These are phyloP conservation scores for Datnioides undecimradiatus DNA, from an alignment of 2,113 vertebrate species.

Conservation along the genomic window DNA sequence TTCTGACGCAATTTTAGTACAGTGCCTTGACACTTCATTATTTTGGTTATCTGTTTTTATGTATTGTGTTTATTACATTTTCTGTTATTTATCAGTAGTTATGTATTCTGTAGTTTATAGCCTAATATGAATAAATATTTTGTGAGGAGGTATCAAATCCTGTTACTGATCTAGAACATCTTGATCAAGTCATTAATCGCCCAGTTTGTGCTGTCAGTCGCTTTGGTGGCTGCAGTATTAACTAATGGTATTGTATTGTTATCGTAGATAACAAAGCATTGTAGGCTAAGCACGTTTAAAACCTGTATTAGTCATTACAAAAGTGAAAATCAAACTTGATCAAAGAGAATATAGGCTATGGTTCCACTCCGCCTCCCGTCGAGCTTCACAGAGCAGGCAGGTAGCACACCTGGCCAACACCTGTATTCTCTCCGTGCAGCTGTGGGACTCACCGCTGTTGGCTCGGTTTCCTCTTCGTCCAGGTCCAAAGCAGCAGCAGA, in stretches of 20 bases:
- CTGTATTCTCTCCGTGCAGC: constrained; percentile 15
- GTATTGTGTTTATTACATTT: no score
- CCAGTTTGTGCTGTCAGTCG: background rate
- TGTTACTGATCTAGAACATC: background rate
- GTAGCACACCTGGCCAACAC: constrained; percentile 26
- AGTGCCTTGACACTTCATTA: background rate
- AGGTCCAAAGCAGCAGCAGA: constrained; percentile 74
- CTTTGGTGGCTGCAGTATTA: background rate
- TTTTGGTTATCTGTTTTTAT: background rate
- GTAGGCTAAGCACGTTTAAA: background rate
- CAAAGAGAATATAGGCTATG: background rate
- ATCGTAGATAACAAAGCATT: background rate
- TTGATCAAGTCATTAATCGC: background rate
- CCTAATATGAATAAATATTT: background rate
- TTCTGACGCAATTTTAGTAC: background rate
- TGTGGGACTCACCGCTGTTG: constrained; percentile 75
- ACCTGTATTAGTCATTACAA: background rate
- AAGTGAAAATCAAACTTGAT: background rate
- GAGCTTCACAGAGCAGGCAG: background rate
- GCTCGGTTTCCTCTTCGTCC: constrained; percentile 61
- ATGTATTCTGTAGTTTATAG: background rate
- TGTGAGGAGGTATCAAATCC: background rate
- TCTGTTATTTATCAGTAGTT: background rate
- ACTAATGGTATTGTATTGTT: no score
- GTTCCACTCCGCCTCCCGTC: background rate